These are phyloP conservation scores for Chrysaora quinquecirrha DNA, from an alignment of 30 jellyfish, hydroid and myxozoan species.

Conservation along the genomic window DNA sequence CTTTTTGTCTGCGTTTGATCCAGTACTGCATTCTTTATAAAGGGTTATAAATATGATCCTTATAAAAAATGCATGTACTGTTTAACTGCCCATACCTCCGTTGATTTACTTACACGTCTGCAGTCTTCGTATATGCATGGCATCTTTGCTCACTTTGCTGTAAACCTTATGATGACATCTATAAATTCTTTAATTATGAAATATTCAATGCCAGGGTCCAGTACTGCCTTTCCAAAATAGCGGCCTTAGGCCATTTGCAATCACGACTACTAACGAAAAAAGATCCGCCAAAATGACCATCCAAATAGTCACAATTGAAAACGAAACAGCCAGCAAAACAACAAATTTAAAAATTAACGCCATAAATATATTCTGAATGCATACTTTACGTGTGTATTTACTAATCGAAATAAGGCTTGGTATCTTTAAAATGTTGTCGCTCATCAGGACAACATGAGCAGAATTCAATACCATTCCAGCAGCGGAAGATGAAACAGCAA, in stretches of 20 bases:
- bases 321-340: conserved; percentile 21
- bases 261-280: conserved; percentile 46
- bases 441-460: conserved; percentile 68
- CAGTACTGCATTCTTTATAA: too few species aligned
- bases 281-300: conserved; percentile 68
- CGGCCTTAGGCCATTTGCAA: conserved; percentile 71
- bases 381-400: conserved; percentile 32
- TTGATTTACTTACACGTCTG: too few species aligned
- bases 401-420: conserved; percentile 27
- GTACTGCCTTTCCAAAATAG: conserved; percentile 15
- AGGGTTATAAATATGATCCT: too few species aligned
- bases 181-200: too few species aligned
- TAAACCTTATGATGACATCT: too few species aligned
- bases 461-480: conserved; percentile 75
- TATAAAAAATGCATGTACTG: too few species aligned
- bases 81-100: too few species aligned
- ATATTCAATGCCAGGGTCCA: background rate
- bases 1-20: too few species aligned
- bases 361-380: conserved; percentile 53
- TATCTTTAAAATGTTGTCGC: conserved; percentile 61
- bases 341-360: conserved; percentile 39
- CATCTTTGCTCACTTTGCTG: too few species aligned
- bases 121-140: too few species aligned
- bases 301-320: conserved; percentile 33
- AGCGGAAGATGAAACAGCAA: conserved; percentile 74